Evolutionary conservation across 92 coral and sea anemone species (phyloP).

Genomic region (Nematostella vectensis): DNA sequence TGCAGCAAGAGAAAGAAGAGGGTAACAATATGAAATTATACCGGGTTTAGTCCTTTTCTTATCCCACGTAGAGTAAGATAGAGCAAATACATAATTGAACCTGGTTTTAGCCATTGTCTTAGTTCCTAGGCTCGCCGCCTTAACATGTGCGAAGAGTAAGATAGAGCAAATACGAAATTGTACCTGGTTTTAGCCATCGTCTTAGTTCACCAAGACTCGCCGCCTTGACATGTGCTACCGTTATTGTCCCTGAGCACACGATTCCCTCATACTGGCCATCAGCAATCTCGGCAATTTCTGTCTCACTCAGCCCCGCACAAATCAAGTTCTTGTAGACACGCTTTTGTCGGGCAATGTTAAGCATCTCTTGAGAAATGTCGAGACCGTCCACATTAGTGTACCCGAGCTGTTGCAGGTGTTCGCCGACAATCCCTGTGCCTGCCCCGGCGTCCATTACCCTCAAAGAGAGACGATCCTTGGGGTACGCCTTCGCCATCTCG

Average conservation of each 20-base stretch:
- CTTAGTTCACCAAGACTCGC: constrained; percentile 31
- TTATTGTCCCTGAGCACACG: constrained; percentile 29
- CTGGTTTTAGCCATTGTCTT: too few relatives aligned
- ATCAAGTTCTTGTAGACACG: constrained; percentile 33
- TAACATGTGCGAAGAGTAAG: too few relatives aligned
- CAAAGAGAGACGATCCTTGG: neutral
- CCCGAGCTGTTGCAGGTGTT: constrained; percentile 38
- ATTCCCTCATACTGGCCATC: constrained; percentile 38
- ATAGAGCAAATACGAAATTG: too few relatives aligned
- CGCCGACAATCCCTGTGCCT: constrained; percentile 50
- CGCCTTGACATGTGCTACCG: constrained; percentile 40
- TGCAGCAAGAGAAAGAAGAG: too few relatives aligned
- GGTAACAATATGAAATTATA: too few relatives aligned
- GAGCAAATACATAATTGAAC: too few relatives aligned
- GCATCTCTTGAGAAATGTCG: constrained; percentile 56
- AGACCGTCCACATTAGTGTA: constrained; percentile 48
- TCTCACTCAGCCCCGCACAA: constrained; percentile 42
- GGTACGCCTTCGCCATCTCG: constrained; percentile 12
- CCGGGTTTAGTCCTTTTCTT: too few relatives aligned
- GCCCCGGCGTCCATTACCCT: constrained; percentile 56
- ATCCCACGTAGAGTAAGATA: too few relatives aligned
- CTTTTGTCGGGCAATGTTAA: constrained; percentile 27
- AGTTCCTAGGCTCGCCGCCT: too few relatives aligned
- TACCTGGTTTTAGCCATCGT: constrained; percentile 51
- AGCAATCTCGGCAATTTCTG: constrained; percentile 27